Conservation (phyloP, 1,140 invertebrate genomes). For the Cydia amplana region DNA sequence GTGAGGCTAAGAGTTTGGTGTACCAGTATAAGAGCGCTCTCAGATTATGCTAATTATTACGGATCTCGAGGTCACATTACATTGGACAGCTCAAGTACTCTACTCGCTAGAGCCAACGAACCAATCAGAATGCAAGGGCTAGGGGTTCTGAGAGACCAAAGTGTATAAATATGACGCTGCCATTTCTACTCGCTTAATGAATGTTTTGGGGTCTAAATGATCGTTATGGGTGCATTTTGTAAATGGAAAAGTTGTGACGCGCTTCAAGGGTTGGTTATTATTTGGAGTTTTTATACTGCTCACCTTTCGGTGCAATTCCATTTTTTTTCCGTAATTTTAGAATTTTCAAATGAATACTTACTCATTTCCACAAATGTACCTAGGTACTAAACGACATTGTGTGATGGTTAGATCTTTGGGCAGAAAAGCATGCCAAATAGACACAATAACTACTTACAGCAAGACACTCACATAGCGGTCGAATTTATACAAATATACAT, state of each 20-base stretch:
- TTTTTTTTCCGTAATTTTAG: no score
- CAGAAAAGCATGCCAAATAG: no score
- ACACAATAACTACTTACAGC: no score
- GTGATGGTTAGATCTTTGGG: no score
- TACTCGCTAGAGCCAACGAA: neutral
- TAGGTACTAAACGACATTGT: no score
- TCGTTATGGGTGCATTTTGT: constrained; percentile 30
- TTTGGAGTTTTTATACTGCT: neutral
- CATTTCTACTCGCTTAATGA: constrained; percentile 33
- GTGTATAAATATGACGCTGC: constrained; percentile 40
- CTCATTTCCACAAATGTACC: no score
- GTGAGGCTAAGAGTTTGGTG: neutral
- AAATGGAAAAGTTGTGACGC: constrained; percentile 27
- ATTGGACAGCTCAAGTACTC: neutral
- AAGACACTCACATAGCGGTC: no score
- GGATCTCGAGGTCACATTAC: neutral
- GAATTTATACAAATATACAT: no score
- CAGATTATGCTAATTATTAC: neutral
- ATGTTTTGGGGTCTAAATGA: constrained; percentile 38
- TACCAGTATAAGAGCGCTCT: neutral
- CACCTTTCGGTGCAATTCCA: no score
- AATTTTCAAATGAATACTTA: no score
- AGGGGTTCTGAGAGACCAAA: constrained; percentile 25
- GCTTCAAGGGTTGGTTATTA: constrained; percentile 9
- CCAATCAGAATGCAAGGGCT: neutral